Percentiles rank a stretch among this genome's conserved stretches.
These are phyloP conservation scores for Cotesia congregata DNA, from an alignment of 2,888 invertebrate species.

Conservation along the genomic window DNA sequence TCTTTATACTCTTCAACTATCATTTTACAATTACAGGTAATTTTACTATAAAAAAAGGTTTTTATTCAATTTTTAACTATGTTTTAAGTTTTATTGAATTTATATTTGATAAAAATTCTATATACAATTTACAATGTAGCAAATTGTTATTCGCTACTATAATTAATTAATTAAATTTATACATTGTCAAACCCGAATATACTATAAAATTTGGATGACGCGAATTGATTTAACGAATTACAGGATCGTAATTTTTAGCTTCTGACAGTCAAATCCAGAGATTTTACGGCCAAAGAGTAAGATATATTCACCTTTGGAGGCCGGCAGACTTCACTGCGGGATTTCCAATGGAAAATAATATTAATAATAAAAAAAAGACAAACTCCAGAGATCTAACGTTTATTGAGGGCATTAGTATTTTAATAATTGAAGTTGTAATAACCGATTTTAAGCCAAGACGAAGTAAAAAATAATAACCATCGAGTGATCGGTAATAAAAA, in stretches of 20 bases:
- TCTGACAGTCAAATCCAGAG: slow-evolving; percentile 52
- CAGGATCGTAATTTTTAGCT: slow-evolving; percentile 61
- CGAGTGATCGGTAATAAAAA: slow-evolving; percentile 21
- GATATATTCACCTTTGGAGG: slow-evolving; percentile 42
- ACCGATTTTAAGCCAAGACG: slow-evolving; percentile 13
- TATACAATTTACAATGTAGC: too few species aligned
- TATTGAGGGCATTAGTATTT: slow-evolving; percentile 23
- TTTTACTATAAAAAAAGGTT: too few species aligned
- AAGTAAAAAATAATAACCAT: background rate
- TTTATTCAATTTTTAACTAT: too few species aligned
- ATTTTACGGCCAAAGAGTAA: slow-evolving; percentile 49
- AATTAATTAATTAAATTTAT: too few species aligned
- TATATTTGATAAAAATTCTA: too few species aligned
- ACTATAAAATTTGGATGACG: background rate
- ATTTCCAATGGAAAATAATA: slow-evolving; percentile 16
- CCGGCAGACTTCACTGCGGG: slow-evolving; percentile 43
- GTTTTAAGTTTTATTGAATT: too few species aligned
- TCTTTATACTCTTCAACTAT: background rate
- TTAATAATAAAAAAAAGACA: background rate
- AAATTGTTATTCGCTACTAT: too few species aligned
- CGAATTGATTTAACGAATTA: slow-evolving; percentile 60
- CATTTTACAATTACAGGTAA: too few species aligned
- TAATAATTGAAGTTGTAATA: slow-evolving; percentile 26
- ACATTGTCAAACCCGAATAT: too few species aligned
- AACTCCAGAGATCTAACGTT: slow-evolving; percentile 7